Conservation (phyloP, 2,113 vertebrate genomes). For the Antechinus stuartii region DNA sequence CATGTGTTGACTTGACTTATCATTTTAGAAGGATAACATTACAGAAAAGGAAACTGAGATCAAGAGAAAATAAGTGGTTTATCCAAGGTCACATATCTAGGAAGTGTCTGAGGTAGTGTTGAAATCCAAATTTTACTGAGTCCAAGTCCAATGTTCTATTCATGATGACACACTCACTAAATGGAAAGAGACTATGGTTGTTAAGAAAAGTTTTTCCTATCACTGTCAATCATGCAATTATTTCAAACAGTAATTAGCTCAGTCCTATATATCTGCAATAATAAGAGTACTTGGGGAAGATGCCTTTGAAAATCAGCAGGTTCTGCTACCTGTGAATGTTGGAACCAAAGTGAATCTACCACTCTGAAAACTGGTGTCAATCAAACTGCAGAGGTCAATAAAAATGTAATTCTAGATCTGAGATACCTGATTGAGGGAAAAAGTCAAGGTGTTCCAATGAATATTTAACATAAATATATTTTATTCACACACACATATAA, state of each 20-base stretch:
- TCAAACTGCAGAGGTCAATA: neutral
- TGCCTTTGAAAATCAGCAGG: neutral
- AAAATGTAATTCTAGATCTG: neutral
- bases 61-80: neutral
- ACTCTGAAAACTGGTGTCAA: slow-evolving; percentile 26
- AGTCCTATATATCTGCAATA: slow-evolving; percentile 14
- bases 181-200: slow-evolving; percentile 2
- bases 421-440: neutral
- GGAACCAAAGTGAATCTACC: neutral
- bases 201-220: neutral
- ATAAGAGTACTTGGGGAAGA: neutral
- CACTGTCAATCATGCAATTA: neutral
- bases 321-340: neutral
- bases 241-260: neutral
- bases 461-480: slow-evolving; percentile 14
- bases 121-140: neutral
- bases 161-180: slow-evolving; percentile 2
- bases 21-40: neutral
- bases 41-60: neutral
- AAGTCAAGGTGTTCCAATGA: slow-evolving; percentile 5
- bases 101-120: neutral
- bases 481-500: too few relatives aligned
- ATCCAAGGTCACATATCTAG: neutral
- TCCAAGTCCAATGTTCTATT: neutral
- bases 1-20: neutral